A percentile compares a stretch with the other conserved stretches of the same genome.
Conservation (phyloP, 2,888 invertebrate species). For the Desoria tigrina region DNA sequence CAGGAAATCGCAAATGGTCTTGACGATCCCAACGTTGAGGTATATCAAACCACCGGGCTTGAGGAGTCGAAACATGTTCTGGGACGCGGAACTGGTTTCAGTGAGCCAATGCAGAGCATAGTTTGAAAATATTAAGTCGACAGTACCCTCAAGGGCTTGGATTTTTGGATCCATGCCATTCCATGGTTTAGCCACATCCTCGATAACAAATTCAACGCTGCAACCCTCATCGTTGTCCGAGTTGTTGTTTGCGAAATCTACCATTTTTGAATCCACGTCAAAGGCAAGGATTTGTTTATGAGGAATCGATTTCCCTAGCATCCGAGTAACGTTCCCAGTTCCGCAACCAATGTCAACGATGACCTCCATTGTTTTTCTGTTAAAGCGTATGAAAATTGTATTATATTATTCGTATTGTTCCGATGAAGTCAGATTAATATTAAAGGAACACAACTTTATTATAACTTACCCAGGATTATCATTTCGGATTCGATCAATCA, state of each 20-base stretch:
- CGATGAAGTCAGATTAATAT: too few relatives aligned
- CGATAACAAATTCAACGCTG: neutral
- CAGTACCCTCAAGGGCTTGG: neutral
- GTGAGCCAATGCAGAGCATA: neutral
- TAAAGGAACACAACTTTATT: too few relatives aligned
- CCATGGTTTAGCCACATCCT: neutral
- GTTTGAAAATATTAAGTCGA: neutral
- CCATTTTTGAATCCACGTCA: slow-evolving; percentile 21
- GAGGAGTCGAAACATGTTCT: neutral
- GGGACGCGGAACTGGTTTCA: neutral
- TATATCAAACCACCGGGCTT: neutral
- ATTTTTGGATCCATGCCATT: neutral
- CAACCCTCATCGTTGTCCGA: neutral
- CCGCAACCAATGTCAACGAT: slow-evolving; percentile 22
- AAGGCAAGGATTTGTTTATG: slow-evolving; percentile 11
- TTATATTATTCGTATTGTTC: too few relatives aligned
- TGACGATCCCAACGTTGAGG: neutral
- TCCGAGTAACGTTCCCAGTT: slow-evolving; percentile 14
- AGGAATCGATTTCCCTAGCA: neutral
- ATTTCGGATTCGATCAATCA: too few relatives aligned
- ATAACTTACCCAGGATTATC: too few relatives aligned
- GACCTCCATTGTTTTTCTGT: too few relatives aligned
- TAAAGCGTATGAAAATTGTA: too few relatives aligned
- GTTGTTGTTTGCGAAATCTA: slow-evolving; percentile 13
- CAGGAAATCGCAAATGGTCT: too few relatives aligned